Conservation (phyloP, 2,113 vertebrate genomes). For the Lagenorhynchus albirostris region DNA sequence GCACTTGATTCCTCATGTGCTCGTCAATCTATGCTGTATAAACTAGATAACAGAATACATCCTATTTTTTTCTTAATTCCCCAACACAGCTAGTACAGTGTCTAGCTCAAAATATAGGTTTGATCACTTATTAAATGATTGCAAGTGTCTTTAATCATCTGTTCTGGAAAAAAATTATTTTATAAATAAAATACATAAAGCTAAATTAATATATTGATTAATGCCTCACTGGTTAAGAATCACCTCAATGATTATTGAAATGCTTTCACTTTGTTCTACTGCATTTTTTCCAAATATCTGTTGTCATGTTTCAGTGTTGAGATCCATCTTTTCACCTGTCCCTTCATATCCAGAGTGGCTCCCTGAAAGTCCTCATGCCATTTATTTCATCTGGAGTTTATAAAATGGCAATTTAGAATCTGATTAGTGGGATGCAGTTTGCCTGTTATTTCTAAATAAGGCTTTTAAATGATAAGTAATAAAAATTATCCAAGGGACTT, state of each 20-base stretch:
- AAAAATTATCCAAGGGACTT: not conserved
- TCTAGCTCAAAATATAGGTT: not conserved
- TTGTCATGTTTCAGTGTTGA: not conserved
- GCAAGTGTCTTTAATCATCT: not conserved
- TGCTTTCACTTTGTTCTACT: not conserved
- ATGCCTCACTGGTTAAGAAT: not conserved
- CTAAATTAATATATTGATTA: not conserved
- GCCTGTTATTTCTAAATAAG: not conserved
- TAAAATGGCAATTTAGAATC: not conserved
- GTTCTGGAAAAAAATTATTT: not conserved
- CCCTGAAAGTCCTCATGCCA: not conserved
- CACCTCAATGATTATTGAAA: not conserved
- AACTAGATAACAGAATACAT: not conserved
- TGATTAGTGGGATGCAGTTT: not conserved
- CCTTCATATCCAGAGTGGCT: not conserved
- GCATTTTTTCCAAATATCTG: not conserved
- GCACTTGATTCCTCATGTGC: not conserved
- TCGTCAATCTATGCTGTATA: not conserved
- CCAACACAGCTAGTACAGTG: not conserved
- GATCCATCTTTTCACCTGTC: not conserved
- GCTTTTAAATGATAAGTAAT: not conserved
- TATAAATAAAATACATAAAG: not conserved
- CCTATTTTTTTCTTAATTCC: not conserved
- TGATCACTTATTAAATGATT: not conserved
- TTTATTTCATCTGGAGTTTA: not conserved